Conservation (phyloP, 1,140 invertebrate species). For the Phortica variegata region DNA sequence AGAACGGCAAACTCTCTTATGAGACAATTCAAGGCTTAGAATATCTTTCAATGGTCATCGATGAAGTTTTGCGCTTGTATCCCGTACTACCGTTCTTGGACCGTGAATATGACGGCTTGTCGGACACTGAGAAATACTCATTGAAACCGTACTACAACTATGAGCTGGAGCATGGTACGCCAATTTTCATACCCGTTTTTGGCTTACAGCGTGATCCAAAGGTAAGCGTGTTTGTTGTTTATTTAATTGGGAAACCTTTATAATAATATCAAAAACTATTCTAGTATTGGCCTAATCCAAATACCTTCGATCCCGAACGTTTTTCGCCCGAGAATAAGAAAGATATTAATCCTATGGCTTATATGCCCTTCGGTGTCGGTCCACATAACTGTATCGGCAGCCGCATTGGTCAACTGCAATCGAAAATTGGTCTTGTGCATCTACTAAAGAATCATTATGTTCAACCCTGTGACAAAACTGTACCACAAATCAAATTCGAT, state of each 20-base stretch:
- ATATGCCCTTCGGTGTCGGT: constrained; percentile 77
- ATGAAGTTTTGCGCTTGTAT: constrained; percentile 57
- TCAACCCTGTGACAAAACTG: constrained; percentile 19
- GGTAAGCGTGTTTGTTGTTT: constrained; percentile 13
- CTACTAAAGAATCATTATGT: constrained; percentile 43
- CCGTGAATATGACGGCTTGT: constrained; percentile 25
- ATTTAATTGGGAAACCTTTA: neutral
- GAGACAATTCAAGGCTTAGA: constrained; percentile 65
- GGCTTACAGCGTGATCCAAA: constrained; percentile 46
- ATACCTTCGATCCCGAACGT: constrained; percentile 67
- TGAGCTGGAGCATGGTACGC: constrained; percentile 32
- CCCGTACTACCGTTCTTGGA: constrained; percentile 44
- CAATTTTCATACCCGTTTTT: constrained; percentile 41
- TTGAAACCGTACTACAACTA: constrained; percentile 40
- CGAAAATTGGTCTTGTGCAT: constrained; percentile 44
- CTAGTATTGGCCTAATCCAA: constrained; percentile 68
- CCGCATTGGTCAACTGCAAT: constrained; percentile 43
- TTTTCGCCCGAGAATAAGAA: constrained; percentile 60
- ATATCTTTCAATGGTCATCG: constrained; percentile 64
- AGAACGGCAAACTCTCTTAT: constrained; percentile 62
- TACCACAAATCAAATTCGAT: constrained; percentile 32
- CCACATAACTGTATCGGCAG: constrained; percentile 75
- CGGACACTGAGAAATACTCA: constrained; percentile 23
- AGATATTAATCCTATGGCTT: constrained; percentile 59
- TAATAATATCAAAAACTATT: constrained; percentile 47